Conservation (phyloP, 1,140 invertebrate species). For the Zophobas atratus region DNA sequence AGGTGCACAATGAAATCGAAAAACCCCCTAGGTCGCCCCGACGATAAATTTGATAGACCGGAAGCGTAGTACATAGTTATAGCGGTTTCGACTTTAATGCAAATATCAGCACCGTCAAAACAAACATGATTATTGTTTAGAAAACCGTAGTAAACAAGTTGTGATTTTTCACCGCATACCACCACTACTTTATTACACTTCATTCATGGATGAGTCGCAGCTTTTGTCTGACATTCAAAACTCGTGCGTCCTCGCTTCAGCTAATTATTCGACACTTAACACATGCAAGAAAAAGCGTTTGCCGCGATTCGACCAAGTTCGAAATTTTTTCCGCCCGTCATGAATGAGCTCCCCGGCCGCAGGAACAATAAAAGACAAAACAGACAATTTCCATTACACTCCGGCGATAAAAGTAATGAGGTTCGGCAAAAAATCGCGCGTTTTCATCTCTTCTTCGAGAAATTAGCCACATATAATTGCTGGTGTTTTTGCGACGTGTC, state of each 20-base stretch:
- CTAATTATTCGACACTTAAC: too few relatives aligned
- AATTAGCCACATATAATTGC: constrained; percentile 29
- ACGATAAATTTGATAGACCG: background rate
- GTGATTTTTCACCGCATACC: constrained; percentile 30
- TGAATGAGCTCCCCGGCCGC: too few relatives aligned
- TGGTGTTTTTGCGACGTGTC: constrained; percentile 9
- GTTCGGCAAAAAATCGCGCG: constrained; percentile 14
- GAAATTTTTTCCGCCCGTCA: too few relatives aligned
- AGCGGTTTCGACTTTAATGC: constrained; percentile 6
- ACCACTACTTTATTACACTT: constrained; percentile 33
- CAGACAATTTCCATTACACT: constrained; percentile 11
- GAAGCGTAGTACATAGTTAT: background rate
- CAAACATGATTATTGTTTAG: constrained; percentile 36
- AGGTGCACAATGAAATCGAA: too few relatives aligned
- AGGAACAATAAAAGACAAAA: background rate
- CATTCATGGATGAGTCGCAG: constrained; percentile 22
- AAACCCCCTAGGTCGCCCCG: too few relatives aligned
- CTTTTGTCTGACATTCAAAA: too few relatives aligned
- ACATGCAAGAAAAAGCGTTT: too few relatives aligned
- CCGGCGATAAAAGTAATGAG: constrained; percentile 30
- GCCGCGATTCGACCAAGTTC: too few relatives aligned
- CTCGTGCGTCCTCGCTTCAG: too few relatives aligned
- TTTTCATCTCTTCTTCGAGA: background rate
- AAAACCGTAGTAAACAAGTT: constrained; percentile 35
- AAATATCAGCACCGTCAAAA: constrained; percentile 30